Evolutionary conservation across 2,888 invertebrate species (phyloP).

Genomic region (Halictus quadricinctus): DNA sequence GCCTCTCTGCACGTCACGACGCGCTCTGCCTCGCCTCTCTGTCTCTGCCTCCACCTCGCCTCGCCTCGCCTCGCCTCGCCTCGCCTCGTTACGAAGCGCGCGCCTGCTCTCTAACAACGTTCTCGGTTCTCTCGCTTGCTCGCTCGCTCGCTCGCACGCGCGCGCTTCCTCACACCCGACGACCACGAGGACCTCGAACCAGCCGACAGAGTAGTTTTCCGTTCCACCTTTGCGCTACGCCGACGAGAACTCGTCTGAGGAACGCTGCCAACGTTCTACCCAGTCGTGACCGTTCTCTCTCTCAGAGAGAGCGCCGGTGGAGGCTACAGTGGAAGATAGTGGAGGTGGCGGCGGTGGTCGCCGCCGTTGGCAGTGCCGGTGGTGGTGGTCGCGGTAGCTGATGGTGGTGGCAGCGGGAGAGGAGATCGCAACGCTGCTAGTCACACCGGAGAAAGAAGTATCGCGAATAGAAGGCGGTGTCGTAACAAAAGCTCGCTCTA

Average conservation of each 20-base stretch:
- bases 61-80: slow-evolving; percentile 13
- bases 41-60: slow-evolving; percentile 15
- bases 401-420: slow-evolving; percentile 29
- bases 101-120: slow-evolving; percentile 31
- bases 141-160: slow-evolving; percentile 49
- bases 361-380: background rate
- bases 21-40: slow-evolving; percentile 17
- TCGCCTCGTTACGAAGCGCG: slow-evolving; percentile 27
- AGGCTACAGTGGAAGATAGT: slow-evolving; percentile 38
- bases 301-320: slow-evolving; percentile 29
- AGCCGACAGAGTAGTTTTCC: slow-evolving; percentile 52
- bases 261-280: slow-evolving; percentile 41
- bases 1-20: background rate
- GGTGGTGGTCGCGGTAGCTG: slow-evolving; percentile 22
- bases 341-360: slow-evolving; percentile 42
- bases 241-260: slow-evolving; percentile 68
- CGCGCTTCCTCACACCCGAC: slow-evolving; percentile 59
- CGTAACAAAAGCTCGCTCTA: slow-evolving; percentile 57
- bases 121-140: slow-evolving; percentile 53
- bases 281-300: background rate
- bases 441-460: slow-evolving; percentile 54
- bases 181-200: slow-evolving; percentile 66
- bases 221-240: slow-evolving; percentile 64
- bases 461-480: slow-evolving; percentile 62
- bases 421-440: slow-evolving; percentile 40